Evolutionary conservation across 2,113 vertebrate species (phyloP), one percentile per base, ranked within the genome.

Genomic region (Nothocercus nigrocapillus): DNA sequence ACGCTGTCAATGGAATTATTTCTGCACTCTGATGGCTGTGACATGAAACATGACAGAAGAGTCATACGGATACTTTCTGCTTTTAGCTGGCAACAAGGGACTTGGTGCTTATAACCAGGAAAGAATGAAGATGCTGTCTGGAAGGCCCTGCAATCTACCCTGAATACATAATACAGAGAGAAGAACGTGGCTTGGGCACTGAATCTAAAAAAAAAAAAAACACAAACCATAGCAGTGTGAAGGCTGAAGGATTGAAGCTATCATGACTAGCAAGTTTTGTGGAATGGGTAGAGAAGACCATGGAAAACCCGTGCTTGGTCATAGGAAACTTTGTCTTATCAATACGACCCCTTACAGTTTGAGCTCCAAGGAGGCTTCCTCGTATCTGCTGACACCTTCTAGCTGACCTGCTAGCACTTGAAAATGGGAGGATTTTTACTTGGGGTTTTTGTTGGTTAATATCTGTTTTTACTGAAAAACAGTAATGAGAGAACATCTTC

Each of bases 51-150:
- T 5, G 32, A 79, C n/a, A 30, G 51, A 16, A 67, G 13, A 75
- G 21, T 62, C 32, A 59, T 38, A 73, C 0, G 0, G 18, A 61
- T 77, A 73, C 1, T 1, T 30, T 38, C 25, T 17, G 30, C 36
- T 88, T 82, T 69, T 67, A 54, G 4, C 6, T 59, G 63, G 58
- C 44, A 66, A 64, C 36, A 53, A 64, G 40, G 30, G 24, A 72
- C 38, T 85, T 17, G 0, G 32, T 21, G 64, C 49, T 76, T 62
- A 30, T 10, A 83, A 73, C 7, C 36, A 58, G 54, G 38, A 77
- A 81, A 73, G 24, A 88, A 66, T 4, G 8, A 85, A 66, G 75
- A 62, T 11, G n/a, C 32, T 49, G 67, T 34, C 20, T 34, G 44
- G 47, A 49, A 49, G 44, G 67, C 44, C 42, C 27, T 69, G 63